Base-by-base conservation (phyloP, 2,888 invertebrate genomes). In the Brachyptera putata region DNA sequence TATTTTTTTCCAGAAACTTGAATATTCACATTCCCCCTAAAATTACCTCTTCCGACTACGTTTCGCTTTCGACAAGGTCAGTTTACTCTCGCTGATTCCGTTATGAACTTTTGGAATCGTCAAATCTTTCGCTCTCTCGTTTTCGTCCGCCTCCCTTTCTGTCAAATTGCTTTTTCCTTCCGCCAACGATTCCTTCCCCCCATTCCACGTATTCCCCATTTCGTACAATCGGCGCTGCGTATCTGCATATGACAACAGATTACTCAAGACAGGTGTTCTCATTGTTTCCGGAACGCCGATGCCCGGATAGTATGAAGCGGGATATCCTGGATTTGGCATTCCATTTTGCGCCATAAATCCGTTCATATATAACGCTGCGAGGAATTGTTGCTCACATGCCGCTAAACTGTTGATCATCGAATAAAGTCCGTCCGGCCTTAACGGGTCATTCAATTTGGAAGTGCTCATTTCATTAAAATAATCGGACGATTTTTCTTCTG, bases 321-420 rank as follows among this genome's bases (percentile, higher is more conserved):
- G 24, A 18, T 60, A 60, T 0, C 50, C 41, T 11, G 37, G 43
- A 2, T 22, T 36, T 21, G 62, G 48, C 37, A 58, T 58, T n/a
- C 25, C 41, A 7, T 43, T 21, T 24, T 60, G 56, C 22, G 60
- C 72, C 72, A 75, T 72, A 53, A 74, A 65, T 61, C 73, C 74
- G 65, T 74, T 76, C 74, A 77, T 74, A 68, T 77, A 77, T 74
- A 77, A 74, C 1, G 75, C 74, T 13, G 76, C 74, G 61, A 77
- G 66, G 61, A 77, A 74, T 66, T 77, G 77, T 61, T 74, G 75
- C 64, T 77, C 77, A n/a, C 70, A 68, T 2, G 70, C 66, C 50
- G 74, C 72, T 57, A 76, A 67, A 65, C 73, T 73, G 62, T 75
- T 74, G 50, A 76, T 72, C 69, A 76, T 73, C 14, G 74, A 71